Conservation (phyloP, 2,113 vertebrate species). For the Meles meles region DNA sequence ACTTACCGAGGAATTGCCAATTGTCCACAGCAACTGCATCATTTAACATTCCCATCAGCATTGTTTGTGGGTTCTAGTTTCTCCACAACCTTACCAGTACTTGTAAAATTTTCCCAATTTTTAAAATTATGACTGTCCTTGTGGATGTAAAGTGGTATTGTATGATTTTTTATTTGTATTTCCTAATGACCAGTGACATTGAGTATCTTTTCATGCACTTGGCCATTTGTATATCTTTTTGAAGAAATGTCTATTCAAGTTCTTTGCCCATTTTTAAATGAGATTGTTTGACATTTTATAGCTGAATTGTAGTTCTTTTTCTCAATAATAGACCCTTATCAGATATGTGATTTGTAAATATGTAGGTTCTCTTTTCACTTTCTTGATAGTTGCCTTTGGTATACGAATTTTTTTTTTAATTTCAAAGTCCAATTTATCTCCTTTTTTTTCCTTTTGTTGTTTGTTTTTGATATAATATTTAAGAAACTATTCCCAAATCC, state of each 20-base stretch:
- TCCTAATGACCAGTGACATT: not conserved
- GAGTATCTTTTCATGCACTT: not conserved
- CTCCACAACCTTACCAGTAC: not conserved
- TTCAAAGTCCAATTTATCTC: not conserved
- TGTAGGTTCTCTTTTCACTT: not conserved
- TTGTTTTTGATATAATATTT: not conserved
- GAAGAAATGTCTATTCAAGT: not conserved
- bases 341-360: not conserved
- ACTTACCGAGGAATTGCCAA: not conserved
- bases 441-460: not conserved
- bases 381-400: not conserved
- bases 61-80: not conserved
- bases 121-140: not conserved
- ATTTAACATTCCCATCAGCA: not conserved
- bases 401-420: not conserved
- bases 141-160: not conserved
- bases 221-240: not conserved
- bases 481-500: not conserved
- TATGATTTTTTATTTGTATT: conserved; percentile 13
- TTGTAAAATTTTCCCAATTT: not conserved
- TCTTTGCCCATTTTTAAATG: conserved; percentile 8
- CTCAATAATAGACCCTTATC: not conserved
- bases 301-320: not conserved
- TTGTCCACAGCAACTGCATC: not conserved
- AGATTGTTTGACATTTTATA: not conserved